Percentiles rank a stretch among this genome's conserved stretches.
Evolutionary conservation across 2,797 vertebrate species (phyloP).

Genomic region (Tympanoctomys barrerae): DNA sequence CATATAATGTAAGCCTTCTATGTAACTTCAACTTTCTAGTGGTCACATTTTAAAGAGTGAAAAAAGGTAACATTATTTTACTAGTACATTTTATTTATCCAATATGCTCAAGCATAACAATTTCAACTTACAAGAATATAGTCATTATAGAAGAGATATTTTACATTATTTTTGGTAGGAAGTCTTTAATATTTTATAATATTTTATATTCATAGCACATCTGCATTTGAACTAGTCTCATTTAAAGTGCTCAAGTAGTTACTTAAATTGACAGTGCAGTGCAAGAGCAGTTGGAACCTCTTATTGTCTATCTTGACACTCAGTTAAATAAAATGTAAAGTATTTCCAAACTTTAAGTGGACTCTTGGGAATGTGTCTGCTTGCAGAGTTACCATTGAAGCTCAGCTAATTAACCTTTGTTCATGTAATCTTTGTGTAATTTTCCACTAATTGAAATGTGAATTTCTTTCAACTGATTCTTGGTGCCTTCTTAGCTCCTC

Average conservation of each 20-base stretch:
- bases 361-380: not conserved
- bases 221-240: not conserved
- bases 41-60: not conserved
- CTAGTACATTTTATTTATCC: not conserved
- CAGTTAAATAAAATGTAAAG: slow-evolving; percentile 52
- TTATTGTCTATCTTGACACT: slow-evolving; percentile 28
- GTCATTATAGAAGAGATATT: not conserved
- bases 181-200: not conserved
- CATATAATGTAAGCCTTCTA: not conserved
- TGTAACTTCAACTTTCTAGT: not conserved
- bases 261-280: not conserved
- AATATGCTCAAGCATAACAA: not conserved
- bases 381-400: slow-evolving; percentile 5
- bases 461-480: slow-evolving; percentile 4
- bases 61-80: not conserved
- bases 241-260: not conserved
- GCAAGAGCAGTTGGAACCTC: not conserved
- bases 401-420: slow-evolving; percentile 33
- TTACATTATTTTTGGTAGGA: not conserved
- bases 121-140: not conserved
- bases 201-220: not conserved
- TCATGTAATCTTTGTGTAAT: slow-evolving; percentile 17
- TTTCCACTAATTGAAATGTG: slow-evolving; percentile 59
- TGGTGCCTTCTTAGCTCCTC: not conserved
- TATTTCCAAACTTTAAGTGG: slow-evolving; percentile 48